Base-by-base conservation (phyloP, 2,113 vertebrate genomes). In the Furnarius figulus region DNA sequence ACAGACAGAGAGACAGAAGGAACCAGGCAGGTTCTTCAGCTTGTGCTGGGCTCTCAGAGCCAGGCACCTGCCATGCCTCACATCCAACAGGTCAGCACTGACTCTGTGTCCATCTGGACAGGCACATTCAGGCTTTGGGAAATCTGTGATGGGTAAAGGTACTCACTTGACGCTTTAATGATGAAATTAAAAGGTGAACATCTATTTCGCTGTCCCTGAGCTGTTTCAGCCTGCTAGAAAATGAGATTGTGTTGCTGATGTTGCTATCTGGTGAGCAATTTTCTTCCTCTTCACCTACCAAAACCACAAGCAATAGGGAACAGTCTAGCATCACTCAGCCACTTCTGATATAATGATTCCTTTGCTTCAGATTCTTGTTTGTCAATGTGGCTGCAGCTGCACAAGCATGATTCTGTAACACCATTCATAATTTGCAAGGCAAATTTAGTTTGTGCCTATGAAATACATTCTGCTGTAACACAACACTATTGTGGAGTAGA, bases 181-280 rank as follows among this genome's bases (percentile, higher is more conserved):
- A 62, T 28, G 35, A 87, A 92, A 94, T 87, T 79, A 91, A 82
- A 96, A 85, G 59, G 31, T 47, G 53, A 89, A 42, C 21, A 39
- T 85, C 40, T 24, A 87, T 49, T 87, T 93, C 53, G 17, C 31
- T 33, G 5, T 92, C 74, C 40, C 62, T 50, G 58, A 85, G 82
- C 83, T 78, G 28, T 87, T 74, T 92, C 66, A 73, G 28, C 18
- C 37, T 73, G 37, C 62, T 16, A 27, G 70, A 82, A 95, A 91
- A 91, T 70, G 62, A 85, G 61, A 68, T 76, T 79, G 22, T 82
- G 23, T 42, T 22, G 5, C 65, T 82, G 76, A 20, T 75, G 61
- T 67, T 83, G 67, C 75, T 90, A 44, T 39, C 68, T 77, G 49
- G 73, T 81, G 75, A 94, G 63, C 37, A 79, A 50, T 90, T 91